These are phyloP conservation scores for Cremastinae sp. DNA, from an alignment of 2,888 invertebrate genomes.

Conservation along the genomic window DNA sequence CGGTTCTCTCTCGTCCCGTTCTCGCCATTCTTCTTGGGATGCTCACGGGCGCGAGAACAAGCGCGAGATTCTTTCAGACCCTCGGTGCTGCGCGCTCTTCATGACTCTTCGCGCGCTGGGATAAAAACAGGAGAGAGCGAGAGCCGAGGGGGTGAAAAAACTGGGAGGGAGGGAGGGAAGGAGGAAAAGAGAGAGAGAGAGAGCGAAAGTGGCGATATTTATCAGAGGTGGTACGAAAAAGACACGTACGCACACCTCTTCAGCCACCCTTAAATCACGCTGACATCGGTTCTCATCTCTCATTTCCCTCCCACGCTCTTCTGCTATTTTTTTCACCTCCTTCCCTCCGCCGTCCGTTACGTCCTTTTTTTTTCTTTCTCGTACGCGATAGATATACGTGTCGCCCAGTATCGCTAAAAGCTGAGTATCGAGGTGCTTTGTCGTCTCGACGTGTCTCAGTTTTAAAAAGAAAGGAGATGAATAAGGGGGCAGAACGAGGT, in stretches of 20 bases:
- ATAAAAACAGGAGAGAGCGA: constrained; percentile 11
- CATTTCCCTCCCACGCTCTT: constrained; percentile 8
- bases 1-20: constrained; percentile 12
- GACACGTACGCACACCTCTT: constrained; percentile 63
- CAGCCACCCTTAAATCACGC: constrained; percentile 62
- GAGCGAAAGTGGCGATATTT: constrained; percentile 58
- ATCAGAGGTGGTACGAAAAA: constrained; percentile 58
- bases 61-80: constrained; percentile 28
- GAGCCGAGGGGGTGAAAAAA: constrained; percentile 1
- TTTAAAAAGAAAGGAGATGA: constrained; percentile 38
- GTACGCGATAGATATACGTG: constrained; percentile 32
- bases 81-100: constrained; percentile 24
- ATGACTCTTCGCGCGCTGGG: constrained; percentile 18
- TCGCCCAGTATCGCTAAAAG: constrained; percentile 28
- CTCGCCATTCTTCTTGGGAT: constrained; percentile 32
- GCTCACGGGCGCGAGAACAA: constrained; percentile 7
- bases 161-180: constrained; percentile 2
- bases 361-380: constrained; percentile 33
- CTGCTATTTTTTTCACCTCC: constrained; percentile 16
- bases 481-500: background rate
- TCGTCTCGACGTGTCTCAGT: constrained; percentile 55
- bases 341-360: constrained; percentile 2
- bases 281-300: constrained; percentile 54
- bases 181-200: constrained; percentile 35
- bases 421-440: constrained; percentile 52